phyloP scores from a whole-genome alignment of 2,113 vertebrate genomes.

The Chionis minor region DNA sequence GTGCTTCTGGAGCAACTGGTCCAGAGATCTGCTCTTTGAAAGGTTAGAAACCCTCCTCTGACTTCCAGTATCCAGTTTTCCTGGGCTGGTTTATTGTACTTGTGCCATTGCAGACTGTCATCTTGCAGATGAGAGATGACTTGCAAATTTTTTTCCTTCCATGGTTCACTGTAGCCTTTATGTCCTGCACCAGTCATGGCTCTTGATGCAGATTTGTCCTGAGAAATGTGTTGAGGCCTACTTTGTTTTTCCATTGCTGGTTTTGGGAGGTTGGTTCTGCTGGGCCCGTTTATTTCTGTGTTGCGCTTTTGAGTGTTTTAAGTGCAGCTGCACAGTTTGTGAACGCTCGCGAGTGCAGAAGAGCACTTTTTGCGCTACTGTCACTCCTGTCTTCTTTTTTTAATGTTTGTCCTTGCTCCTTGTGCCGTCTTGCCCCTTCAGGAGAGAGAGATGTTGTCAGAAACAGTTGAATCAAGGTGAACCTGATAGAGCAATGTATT shows the following conservation, averaged over 20 bases:
- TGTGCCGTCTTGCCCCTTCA: neutral
- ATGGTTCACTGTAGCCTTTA: neutral
- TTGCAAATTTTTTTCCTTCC: constrained; percentile 20
- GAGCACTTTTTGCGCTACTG: neutral
- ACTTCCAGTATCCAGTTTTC: neutral
- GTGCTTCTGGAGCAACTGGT: constrained; percentile 36
- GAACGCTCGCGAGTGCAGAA: neutral
- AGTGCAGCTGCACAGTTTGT: neutral
- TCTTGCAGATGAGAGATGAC: constrained; percentile 42
- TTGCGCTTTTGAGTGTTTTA: neutral
- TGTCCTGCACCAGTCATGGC: neutral
- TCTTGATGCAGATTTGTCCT: neutral
- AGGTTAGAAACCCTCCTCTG: constrained; percentile 18
- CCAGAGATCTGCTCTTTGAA: constrained; percentile 9
- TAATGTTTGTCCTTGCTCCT: neutral
- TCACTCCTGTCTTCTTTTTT: neutral
- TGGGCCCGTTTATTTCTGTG: neutral
- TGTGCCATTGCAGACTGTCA: neutral
- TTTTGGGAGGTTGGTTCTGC: neutral
- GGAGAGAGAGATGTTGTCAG: neutral
- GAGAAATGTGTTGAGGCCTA: neutral
- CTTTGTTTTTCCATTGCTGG: neutral
- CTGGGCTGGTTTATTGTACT: neutral
- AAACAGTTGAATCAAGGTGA: constrained; percentile 1
- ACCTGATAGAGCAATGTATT: neutral